Conservation (phyloP, 2,888 invertebrate genomes). For the Piscicola geometra region DNA sequence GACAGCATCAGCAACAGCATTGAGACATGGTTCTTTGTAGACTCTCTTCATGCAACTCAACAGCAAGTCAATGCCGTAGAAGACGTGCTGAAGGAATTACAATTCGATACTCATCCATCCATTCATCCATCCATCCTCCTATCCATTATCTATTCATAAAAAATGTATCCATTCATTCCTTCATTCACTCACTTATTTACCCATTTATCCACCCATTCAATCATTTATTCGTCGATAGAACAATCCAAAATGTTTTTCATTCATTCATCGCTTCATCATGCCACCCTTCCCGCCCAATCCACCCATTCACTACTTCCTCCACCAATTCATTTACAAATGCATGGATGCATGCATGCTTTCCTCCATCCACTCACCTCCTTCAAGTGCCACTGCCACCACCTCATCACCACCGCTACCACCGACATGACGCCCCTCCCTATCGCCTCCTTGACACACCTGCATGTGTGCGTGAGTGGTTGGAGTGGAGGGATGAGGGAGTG, state of each 20-base stretch:
- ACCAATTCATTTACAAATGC: too few relatives aligned
- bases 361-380: neutral
- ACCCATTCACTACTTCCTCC: too few relatives aligned
- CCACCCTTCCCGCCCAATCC: too few relatives aligned
- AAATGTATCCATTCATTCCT: too few relatives aligned
- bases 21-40: neutral
- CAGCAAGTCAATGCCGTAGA: constrained; percentile 3
- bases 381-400: neutral
- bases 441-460: neutral
- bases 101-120: neutral
- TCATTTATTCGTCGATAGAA: too few relatives aligned
- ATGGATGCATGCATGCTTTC: too few relatives aligned
- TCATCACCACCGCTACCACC: neutral
- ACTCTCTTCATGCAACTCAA: neutral
- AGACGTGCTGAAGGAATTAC: neutral
- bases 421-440: neutral
- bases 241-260: too few relatives aligned
- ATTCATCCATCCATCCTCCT: neutral
- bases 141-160: neutral
- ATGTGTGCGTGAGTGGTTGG: too few relatives aligned
- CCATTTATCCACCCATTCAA: neutral
- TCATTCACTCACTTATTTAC: neutral
- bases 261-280: too few relatives aligned
- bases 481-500: too few relatives aligned
- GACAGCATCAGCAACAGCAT: too few relatives aligned